phyloP scores from a whole-genome alignment of 1,140 invertebrate genomes.

The Aphelenchoides besseyi region DNA sequence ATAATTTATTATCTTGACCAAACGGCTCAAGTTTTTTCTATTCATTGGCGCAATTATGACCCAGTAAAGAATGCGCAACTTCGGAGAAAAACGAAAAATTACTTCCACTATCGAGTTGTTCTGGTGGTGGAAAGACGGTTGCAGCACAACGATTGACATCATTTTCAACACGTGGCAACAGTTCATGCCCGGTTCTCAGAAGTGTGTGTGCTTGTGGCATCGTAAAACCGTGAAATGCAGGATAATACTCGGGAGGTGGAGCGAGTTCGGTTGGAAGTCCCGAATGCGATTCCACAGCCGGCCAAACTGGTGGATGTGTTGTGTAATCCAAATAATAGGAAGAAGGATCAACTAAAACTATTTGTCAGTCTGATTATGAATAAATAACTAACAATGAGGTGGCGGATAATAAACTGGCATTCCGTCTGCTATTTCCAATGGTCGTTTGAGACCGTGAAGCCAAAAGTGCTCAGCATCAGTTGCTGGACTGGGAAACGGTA shows the following conservation, averaged over 20 bases:
- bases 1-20: too few species aligned
- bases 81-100: slow-evolving; percentile 2
- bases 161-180: not conserved
- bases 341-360: not conserved
- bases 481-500: not conserved
- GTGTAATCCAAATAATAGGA: slow-evolving; percentile 4
- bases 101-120: not conserved
- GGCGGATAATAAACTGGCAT: slow-evolving; percentile 4
- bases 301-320: not conserved
- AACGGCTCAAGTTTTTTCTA: too few species aligned
- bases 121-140: not conserved
- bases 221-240: not conserved
- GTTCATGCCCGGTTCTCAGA: not conserved
- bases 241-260: not conserved
- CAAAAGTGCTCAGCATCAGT: not conserved
- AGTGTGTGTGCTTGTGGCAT: not conserved
- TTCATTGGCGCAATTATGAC: not conserved
- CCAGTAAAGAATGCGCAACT: not conserved
- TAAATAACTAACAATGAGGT: not conserved
- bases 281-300: not conserved
- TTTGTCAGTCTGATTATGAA: not conserved
- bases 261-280: too few species aligned
- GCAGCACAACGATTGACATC: not conserved
- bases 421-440: not conserved
- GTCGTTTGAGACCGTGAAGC: slow-evolving; percentile 9